A percentile compares a stretch with the other conserved stretches of the same genome.
Evolutionary conservation across 1,140 invertebrate genomes (phyloP).

Genomic region (Magallana gigas): DNA sequence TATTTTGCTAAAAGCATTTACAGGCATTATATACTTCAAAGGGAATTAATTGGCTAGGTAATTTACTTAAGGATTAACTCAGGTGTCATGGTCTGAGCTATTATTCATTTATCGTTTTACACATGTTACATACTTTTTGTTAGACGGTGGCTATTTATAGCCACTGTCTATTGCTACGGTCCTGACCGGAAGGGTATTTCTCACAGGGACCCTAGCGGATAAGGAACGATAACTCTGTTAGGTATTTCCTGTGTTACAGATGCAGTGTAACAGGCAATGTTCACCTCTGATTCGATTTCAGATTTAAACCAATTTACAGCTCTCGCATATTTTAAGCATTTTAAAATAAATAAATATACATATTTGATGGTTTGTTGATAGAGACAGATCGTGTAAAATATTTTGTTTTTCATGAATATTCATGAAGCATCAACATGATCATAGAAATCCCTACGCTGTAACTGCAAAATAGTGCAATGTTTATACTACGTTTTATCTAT

Average conservation of each 20-base stretch:
- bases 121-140: too few relatives aligned
- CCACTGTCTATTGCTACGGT: background rate
- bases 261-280: background rate
- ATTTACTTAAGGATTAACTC: too few relatives aligned
- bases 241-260: background rate
- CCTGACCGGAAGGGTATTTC: background rate
- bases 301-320: background rate
- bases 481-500: too few relatives aligned
- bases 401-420: background rate
- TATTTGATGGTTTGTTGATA: background rate
- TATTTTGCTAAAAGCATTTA: too few relatives aligned
- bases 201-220: background rate
- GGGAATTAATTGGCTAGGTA: too few relatives aligned
- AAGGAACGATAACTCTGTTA: background rate
- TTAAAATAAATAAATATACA: background rate
- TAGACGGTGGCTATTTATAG: conserved; percentile 14
- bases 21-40: too few relatives aligned
- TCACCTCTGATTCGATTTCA: background rate
- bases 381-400: background rate
- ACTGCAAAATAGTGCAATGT: too few relatives aligned
- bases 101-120: too few relatives aligned
- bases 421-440: background rate
- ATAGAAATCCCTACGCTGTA: too few relatives aligned
- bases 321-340: background rate
- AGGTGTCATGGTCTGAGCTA: too few relatives aligned